Base-by-base conservation (phyloP, 92 coral and sea anemone species). In the Galaxea fascicularis region DNA sequence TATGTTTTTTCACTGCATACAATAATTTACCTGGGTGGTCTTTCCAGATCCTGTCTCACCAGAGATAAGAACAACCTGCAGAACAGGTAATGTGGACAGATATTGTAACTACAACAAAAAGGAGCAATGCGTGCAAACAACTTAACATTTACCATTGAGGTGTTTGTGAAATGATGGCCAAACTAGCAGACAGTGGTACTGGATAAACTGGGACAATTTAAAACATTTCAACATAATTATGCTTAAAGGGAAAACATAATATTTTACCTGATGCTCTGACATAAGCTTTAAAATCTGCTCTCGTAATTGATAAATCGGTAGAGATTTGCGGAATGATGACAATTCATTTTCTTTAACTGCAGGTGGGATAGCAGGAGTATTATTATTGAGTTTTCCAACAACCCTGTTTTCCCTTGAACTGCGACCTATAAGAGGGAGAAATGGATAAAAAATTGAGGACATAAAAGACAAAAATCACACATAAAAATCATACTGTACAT, bases 31-130 rank as follows among this genome's bases (percentile, higher is more conserved):
- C 99, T 96, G 99, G 39, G 99, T 96, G 31, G 99, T 96, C 56
- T 96, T 96, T 46, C 99, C 99, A 56, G 99, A 96, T 17, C 99
- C 99, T 16, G 99, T 96, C 88, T 96, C 99, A 17, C 99, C 99
- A 46, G 99, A 96, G 74, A 96, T 86, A 18, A 96, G 88, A 59
- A 96, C 79, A 91, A 96, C 95, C 99, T 96, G 82, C 11, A 69
- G 7, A 17, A 6, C 20, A 46, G 27, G 16, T 4, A 10, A 63
- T 16, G 17, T 63, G 25, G n/a, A 27, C 41, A 35, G 41, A n/a
- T n/a, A n/a, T n/a, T n/a, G 41, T 35, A 35, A 35, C 6, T 35
- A 44, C 52, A 46, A 47, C 8, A 59, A n/a, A 21, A 25, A 57
- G 9, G 14, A 12, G 17, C 0, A 35, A 7, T 18, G 62, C 4